Base-by-base conservation (phyloP, 2,797 vertebrate species). In the Aphelocoma californica region DNA sequence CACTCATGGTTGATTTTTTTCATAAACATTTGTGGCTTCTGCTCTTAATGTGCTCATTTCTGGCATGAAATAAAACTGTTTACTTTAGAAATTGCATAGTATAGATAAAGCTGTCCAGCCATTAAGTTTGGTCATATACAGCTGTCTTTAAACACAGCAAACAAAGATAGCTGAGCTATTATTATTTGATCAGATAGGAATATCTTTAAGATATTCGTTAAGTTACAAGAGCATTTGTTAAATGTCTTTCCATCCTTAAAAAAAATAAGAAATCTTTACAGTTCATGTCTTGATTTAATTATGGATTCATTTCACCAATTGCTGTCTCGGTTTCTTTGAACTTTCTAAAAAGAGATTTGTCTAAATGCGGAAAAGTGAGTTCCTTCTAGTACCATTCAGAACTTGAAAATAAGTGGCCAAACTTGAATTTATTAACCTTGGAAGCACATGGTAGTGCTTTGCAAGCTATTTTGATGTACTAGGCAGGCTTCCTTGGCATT, bases 1-100 rank as follows among this genome's bases (percentile, higher is more conserved):
- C 36, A 34, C 47, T 90, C 70, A 34, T 60, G 66, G 70, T 28
- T 93, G 75, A 38, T 81, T 96, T 96, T 81, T 77, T 79, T 81
- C 36, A 25, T 72, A 86, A 90, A 78, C 23, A 16, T 79, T 81
- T 53, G 66, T 70, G 81, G 88, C 36, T 86, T 88, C 29, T 90
- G 50, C 74, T 93, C 54, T 65, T 60, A 65, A 69, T 47, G 42
- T 74, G 19, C 16, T 85, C 7, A 5, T 84, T 88, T 10, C 26
- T 69, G 60, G 66, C 44, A 77, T 67, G 69, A 84, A 92, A 79
- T 75, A 75, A 91, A 86, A 34, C 23, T 58, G 18, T 86, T 36
- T 71, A 38, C 12, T 86, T 92, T 88, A 86, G 20, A 90, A 92
- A 82, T 58, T 48, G 11, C 8, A 10, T 48, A 19, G 7, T 61